Evolutionary conservation across 2,113 vertebrate genomes (phyloP).

Genomic region (Bambusicola thoracicus): DNA sequence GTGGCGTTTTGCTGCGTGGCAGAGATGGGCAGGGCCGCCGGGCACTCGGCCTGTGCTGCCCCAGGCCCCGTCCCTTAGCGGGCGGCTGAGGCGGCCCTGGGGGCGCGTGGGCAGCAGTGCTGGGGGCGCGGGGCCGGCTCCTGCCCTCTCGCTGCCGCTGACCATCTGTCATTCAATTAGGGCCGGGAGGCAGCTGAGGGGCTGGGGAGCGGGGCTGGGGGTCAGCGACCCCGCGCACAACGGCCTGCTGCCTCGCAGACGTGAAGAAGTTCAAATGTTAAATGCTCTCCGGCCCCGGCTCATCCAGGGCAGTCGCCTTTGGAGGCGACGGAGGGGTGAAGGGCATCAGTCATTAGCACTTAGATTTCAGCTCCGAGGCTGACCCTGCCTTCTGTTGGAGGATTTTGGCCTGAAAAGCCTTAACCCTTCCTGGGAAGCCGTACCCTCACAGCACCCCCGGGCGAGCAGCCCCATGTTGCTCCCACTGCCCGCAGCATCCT

Average conservation of each 20-base stretch:
- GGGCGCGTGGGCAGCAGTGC: background rate
- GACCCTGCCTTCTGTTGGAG: slow-evolving; percentile 79
- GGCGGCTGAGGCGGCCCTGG: background rate
- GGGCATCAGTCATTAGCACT: slow-evolving; percentile 83
- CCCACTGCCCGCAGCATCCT: background rate
- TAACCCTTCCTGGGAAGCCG: slow-evolving; percentile 57
- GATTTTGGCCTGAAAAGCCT: slow-evolving; percentile 71
- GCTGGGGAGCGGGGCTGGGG: slow-evolving; percentile 69
- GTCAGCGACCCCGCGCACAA: slow-evolving; percentile 83
- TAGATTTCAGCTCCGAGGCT: slow-evolving; percentile 77
- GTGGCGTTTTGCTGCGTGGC: fast-evolving
- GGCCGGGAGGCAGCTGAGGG: slow-evolving; percentile 82
- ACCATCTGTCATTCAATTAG: slow-evolving; percentile 90
- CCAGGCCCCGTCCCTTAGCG: background rate
- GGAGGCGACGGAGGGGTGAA: slow-evolving; percentile 70
- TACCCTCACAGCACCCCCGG: background rate
- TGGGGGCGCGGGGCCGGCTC: background rate
- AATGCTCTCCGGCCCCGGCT: slow-evolving; percentile 75
- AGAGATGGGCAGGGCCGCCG: background rate
- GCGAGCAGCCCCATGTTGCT: background rate
- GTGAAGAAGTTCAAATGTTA: slow-evolving; percentile 85
- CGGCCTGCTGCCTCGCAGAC: slow-evolving; percentile 78
- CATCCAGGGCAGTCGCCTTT: slow-evolving; percentile 61
- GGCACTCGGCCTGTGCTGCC: fast-evolving
- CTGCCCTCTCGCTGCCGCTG: slow-evolving; percentile 75